Conservation (phyloP, 2,113 vertebrate species). For the Ammodytes dubius region DNA sequence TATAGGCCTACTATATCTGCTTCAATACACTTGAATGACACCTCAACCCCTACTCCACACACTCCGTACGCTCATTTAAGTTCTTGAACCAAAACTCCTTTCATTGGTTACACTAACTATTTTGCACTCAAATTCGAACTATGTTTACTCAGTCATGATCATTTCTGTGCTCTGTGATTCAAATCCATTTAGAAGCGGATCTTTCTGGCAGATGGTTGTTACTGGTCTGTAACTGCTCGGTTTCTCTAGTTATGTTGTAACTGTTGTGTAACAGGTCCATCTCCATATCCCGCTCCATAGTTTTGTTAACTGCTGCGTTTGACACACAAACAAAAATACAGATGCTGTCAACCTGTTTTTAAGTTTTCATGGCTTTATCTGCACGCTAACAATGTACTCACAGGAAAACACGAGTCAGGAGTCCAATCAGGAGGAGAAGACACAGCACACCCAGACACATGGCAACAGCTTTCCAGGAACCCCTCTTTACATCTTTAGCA, state of each 20-base stretch:
- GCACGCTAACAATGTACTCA: conserved; percentile 7
- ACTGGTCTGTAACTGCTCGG: conserved; percentile 8
- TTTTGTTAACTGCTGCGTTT: conserved; percentile 7
- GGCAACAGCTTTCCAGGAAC: conserved; percentile 1
- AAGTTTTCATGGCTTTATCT: background rate
- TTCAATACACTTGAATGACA: no score
- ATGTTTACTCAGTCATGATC: no score
- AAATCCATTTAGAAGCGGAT: background rate
- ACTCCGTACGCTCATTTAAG: no score
- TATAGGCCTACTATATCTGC: no score
- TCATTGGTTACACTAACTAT: no score
- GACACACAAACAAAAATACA: conserved; percentile 5
- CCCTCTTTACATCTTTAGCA: background rate
- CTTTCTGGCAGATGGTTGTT: background rate
- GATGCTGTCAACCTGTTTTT: background rate
- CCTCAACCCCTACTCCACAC: no score
- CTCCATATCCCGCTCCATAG: conserved; percentile 13
- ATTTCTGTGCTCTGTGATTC: background rate
- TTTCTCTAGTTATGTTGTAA: background rate
- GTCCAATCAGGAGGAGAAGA: conserved; percentile 38
- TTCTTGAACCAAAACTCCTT: no score
- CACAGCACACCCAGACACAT: conserved; percentile 27
- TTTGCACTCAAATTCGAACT: no score
- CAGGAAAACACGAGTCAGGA: conserved; percentile 13
- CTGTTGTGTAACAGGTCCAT: background rate